These are phyloP conservation scores for Drosophila arizonae DNA, from an alignment of 1,140 invertebrate genomes.

Conservation along the genomic window DNA sequence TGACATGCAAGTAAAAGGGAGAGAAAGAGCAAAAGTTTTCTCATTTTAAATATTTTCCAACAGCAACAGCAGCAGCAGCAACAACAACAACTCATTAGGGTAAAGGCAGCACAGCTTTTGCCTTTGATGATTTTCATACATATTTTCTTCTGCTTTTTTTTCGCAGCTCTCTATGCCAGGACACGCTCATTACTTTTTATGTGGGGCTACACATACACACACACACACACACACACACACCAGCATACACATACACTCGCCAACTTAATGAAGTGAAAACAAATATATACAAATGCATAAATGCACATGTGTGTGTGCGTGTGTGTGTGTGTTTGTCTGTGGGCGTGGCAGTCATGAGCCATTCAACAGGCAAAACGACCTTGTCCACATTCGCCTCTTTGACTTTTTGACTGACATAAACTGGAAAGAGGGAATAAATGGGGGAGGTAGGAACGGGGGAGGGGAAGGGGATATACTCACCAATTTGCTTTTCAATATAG, in stretches of 20 bases:
- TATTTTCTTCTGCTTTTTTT: slow-evolving; percentile 33
- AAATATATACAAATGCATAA: slow-evolving; percentile 55
- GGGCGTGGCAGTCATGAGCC: slow-evolving; percentile 28
- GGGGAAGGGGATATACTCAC: slow-evolving; percentile 80
- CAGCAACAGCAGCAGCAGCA: slow-evolving; percentile 45
- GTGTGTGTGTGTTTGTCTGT: slow-evolving; percentile 30
- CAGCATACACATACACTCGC: slow-evolving; percentile 29
- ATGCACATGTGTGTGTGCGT: slow-evolving; percentile 23
- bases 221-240: slow-evolving; percentile 33
- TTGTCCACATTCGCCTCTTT: slow-evolving; percentile 61
- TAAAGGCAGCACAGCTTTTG: slow-evolving; percentile 61
- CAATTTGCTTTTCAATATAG: slow-evolving; percentile 94
- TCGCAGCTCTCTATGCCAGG: slow-evolving; percentile 65
- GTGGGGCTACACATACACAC: slow-evolving; percentile 17
- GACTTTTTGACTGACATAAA: slow-evolving; percentile 40
- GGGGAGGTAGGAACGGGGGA: background rate
- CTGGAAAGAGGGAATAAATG: background rate
- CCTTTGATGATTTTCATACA: slow-evolving; percentile 71
- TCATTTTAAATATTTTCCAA: slow-evolving; percentile 75
- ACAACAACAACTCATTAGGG: slow-evolving; percentile 68
- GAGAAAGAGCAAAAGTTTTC: slow-evolving; percentile 58
- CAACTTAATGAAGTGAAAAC: slow-evolving; percentile 78
- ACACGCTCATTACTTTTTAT: slow-evolving; percentile 78
- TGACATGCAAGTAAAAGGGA: slow-evolving; percentile 56
- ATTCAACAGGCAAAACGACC: slow-evolving; percentile 75